Base-by-base conservation (phyloP, 2,113 vertebrate species). In the Oryzias celebensis region DNA sequence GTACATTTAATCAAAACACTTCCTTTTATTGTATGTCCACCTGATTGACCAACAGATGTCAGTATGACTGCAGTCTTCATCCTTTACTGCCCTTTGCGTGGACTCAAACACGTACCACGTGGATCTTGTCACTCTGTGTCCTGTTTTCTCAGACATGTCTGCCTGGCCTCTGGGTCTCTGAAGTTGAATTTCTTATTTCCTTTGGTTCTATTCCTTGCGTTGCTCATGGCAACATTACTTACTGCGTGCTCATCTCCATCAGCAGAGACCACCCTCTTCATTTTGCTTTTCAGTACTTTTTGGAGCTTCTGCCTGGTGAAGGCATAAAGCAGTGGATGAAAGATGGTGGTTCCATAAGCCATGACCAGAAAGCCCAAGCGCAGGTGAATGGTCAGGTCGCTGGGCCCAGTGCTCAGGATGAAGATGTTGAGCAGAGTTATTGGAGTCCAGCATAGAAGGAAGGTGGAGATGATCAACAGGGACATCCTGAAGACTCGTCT, bases 301-400 rank as follows among this genome's bases (percentile, higher is more conserved):
- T 98, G 97, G 85, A 98, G 97, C 90, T 98, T 98, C 85, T 98
- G 96, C 64, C 96, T 87, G 0, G 96, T 98, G 88, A 98, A 98
- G 81, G 96, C 96, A 4, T 98, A 98, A 77, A 98, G 90, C 59
- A 98, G 91, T 16, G 96, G 96, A 62, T 98, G 96, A 82, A 96
- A 98, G 89, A 98, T 94, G 15, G 96, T 98, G 58, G 96, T 98
- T 77, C 95, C 96, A 0, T 98, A 98, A 51, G 95, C 96, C 95
- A 98, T 96, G 65, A 96, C 96, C 87, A 98, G 89, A 89, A 98
- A 96, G 74, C 94, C 96, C 73, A 98, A 80, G 70, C 96, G 91
- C 68, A 98, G 81, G 77, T 93, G 95, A 80, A 94, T 93, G 68
- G 94, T 92, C 84, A 97, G 89, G 87, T 94, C 93, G 82, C 93